Conservation (phyloP, 2,888 invertebrate species). For the Heteromurus nitidus region DNA sequence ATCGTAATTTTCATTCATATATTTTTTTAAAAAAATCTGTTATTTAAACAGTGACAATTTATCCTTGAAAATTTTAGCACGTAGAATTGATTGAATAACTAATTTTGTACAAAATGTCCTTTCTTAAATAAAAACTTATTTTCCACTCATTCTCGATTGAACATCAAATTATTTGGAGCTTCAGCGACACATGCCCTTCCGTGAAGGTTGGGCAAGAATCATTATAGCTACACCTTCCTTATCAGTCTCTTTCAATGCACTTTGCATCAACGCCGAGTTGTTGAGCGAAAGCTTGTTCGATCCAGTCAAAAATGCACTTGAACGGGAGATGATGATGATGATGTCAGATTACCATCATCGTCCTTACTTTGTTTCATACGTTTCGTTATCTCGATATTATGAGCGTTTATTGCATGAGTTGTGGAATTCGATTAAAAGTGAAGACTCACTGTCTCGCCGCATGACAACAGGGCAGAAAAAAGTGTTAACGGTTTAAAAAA, state of each 20-base stretch:
- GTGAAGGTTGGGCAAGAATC: no score
- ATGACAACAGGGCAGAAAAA: conserved; percentile 49
- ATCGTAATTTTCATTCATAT: neutral
- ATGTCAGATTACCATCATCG: conserved; percentile 19
- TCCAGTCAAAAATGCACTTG: conserved; percentile 19
- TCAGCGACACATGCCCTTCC: no score
- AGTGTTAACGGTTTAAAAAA: conserved; percentile 39
- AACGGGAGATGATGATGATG: neutral
- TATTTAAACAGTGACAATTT: neutral
- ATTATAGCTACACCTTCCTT: no score
- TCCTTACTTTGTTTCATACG: conserved; percentile 13
- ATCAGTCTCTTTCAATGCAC: no score
- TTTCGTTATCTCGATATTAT: conserved; percentile 14
- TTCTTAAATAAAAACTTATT: neutral
- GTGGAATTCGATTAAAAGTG: conserved; percentile 14
- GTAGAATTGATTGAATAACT: neutral
- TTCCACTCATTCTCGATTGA: neutral
- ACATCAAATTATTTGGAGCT: no score
- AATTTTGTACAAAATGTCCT: neutral
- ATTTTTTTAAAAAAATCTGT: neutral
- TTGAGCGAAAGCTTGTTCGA: no score
- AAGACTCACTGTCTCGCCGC: conserved; percentile 53
- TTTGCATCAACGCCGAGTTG: no score
- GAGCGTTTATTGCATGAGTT: conserved; percentile 23
- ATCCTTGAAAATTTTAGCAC: conserved; percentile 10